A percentile compares a stretch with the other conserved stretches of the same genome.
These are phyloP conservation scores for Patella ulyssiponensis DNA, from an alignment of 2,888 invertebrate species.

Conservation along the genomic window DNA sequence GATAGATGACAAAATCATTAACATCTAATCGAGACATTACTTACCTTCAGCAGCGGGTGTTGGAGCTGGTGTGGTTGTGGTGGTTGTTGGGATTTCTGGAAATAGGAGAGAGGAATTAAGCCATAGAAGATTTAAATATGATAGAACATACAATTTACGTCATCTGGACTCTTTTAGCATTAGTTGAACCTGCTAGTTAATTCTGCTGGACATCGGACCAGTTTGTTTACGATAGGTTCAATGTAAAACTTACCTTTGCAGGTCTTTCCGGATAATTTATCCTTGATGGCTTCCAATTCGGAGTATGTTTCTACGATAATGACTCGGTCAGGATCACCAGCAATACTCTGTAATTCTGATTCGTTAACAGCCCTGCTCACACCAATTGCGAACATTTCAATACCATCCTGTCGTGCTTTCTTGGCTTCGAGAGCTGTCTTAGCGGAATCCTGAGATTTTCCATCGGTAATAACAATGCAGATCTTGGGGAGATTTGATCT, in stretches of 20 bases:
- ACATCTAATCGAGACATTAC: no score
- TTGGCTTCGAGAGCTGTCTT: conserved; percentile 28
- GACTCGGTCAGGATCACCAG: conserved; percentile 27
- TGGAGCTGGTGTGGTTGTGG: background rate
- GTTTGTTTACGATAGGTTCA: no score
- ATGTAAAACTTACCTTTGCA: conserved; percentile 18
- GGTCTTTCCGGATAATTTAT: conserved; percentile 26
- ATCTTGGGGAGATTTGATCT: background rate
- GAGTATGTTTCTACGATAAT: conserved; percentile 32
- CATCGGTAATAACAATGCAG: background rate
- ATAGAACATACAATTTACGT: no score
- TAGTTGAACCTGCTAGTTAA: no score
- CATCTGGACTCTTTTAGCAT: no score
- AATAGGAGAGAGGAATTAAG: background rate
- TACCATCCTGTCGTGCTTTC: conserved; percentile 21
- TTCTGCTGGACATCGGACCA: no score
- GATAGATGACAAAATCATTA: no score
- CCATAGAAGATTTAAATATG: no score
- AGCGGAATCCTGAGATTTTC: conserved; percentile 12
- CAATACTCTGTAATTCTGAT: conserved; percentile 36
- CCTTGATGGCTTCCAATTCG: conserved; percentile 33
- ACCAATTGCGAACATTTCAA: conserved; percentile 39
- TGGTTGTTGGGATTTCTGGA: conserved; percentile 6
- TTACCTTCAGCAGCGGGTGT: background rate
- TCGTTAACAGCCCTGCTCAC: conserved; percentile 27